These are phyloP conservation scores for Chromoteleia sp. DNA, from an alignment of 2,888 invertebrate genomes.

Conservation along the genomic window DNA sequence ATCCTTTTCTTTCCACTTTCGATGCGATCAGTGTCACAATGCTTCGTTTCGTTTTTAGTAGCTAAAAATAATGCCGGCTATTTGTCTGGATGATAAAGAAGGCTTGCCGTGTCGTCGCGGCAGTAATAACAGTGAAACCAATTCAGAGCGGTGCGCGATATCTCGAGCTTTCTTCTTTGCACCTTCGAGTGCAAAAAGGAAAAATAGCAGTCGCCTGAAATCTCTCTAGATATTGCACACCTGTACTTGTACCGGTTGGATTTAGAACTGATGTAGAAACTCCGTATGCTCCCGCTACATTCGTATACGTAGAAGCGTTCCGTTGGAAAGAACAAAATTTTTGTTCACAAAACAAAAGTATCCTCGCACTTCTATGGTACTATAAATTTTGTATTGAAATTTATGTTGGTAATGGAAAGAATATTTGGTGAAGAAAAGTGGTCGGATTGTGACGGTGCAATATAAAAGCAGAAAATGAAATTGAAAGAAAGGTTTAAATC, in stretches of 20 bases:
- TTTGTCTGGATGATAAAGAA: constrained; percentile 54
- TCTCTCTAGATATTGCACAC: constrained; percentile 68
- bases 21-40: neutral
- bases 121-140: constrained; percentile 67
- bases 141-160: constrained; percentile 55
- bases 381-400: constrained; percentile 47
- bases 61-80: constrained; percentile 27
- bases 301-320: constrained; percentile 22
- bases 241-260: constrained; percentile 62
- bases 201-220: constrained; percentile 61
- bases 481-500: too few relatives aligned
- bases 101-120: constrained; percentile 46
- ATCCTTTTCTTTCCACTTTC: neutral
- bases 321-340: constrained; percentile 34
- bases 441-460: too few relatives aligned
- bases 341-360: constrained; percentile 51
- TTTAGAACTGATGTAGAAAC: constrained; percentile 63
- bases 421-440: too few relatives aligned
- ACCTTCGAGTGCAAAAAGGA: constrained; percentile 58
- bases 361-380: constrained; percentile 15
- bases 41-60: constrained; percentile 16
- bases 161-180: constrained; percentile 66
- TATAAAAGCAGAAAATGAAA: too few relatives aligned
- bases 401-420: constrained; percentile 27
- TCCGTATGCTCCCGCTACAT: constrained; percentile 34